Conservation (phyloP, 1,140 invertebrate species). For the Bombus superbus region DNA sequence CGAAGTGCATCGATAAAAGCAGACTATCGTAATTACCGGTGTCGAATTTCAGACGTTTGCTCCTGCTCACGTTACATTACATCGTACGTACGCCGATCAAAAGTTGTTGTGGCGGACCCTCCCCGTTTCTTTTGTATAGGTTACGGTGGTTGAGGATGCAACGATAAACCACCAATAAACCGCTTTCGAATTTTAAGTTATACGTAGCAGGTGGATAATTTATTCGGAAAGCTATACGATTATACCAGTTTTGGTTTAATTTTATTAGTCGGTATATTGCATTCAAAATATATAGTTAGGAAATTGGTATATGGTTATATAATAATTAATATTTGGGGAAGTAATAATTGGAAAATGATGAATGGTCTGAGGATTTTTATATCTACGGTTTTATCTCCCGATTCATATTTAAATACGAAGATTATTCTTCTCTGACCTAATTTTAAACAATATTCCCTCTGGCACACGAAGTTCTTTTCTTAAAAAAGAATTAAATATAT, state of each 20-base stretch:
- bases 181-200: background rate
- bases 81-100: background rate
- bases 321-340: no score
- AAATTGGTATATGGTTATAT: no score
- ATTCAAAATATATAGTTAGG: no score
- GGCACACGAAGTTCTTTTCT: background rate
- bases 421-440: background rate
- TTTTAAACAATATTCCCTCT: background rate
- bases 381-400: background rate
- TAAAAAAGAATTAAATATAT: background rate
- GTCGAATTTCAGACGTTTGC: conserved; percentile 41
- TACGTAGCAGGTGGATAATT: background rate
- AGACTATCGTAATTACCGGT: conserved; percentile 48
- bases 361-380: no score
- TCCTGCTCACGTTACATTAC: conserved; percentile 4
- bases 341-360: no score
- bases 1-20: conserved; percentile 36
- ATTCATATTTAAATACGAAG: background rate
- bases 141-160: background rate
- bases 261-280: no score
- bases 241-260: no score
- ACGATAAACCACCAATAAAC: background rate
- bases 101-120: background rate
- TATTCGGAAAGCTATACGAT: background rate
- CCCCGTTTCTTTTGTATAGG: background rate